These are phyloP conservation scores for Polia nebulosa DNA, from an alignment of 2,888 invertebrate genomes.

Conservation along the genomic window DNA sequence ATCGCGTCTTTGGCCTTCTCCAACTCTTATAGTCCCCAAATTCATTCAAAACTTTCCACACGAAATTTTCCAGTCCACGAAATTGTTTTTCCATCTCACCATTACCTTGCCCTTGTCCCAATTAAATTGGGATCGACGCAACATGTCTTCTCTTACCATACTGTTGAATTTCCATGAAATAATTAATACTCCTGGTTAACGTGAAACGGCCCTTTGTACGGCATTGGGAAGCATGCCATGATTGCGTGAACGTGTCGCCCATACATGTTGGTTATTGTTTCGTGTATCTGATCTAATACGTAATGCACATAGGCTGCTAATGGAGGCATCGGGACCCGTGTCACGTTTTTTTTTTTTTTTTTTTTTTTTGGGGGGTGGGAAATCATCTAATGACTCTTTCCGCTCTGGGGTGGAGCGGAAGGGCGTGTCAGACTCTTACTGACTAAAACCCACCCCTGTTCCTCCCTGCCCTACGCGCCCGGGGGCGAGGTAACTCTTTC, in stretches of 20 bases:
- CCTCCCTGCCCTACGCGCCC: too few species aligned
- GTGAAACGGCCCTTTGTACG: slow-evolving; percentile 35
- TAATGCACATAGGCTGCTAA: slow-evolving; percentile 51
- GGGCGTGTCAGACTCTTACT: too few species aligned
- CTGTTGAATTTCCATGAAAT: background rate
- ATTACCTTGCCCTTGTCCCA: too few species aligned
- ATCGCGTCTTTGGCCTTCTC: background rate
- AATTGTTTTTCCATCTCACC: background rate
- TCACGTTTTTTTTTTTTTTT: too few species aligned
- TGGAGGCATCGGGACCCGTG: slow-evolving; percentile 30
- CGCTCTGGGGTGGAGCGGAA: too few species aligned
- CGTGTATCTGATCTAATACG: slow-evolving; percentile 52
- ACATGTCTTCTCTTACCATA: background rate
- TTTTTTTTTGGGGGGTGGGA: too few species aligned
- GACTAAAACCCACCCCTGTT: too few species aligned
- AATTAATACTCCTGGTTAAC: background rate
- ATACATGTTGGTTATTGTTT: slow-evolving; percentile 24
- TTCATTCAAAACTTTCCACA: background rate
- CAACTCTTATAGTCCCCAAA: background rate
- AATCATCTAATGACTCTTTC: too few species aligned
- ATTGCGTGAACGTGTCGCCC: slow-evolving; percentile 48
- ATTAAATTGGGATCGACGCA: too few species aligned
- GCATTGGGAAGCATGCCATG: slow-evolving; percentile 18
- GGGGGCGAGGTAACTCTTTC: too few species aligned
- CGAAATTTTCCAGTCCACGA: background rate